phyloP scores from a whole-genome alignment of 2,113 vertebrate species.

The Melospiza melodia region DNA sequence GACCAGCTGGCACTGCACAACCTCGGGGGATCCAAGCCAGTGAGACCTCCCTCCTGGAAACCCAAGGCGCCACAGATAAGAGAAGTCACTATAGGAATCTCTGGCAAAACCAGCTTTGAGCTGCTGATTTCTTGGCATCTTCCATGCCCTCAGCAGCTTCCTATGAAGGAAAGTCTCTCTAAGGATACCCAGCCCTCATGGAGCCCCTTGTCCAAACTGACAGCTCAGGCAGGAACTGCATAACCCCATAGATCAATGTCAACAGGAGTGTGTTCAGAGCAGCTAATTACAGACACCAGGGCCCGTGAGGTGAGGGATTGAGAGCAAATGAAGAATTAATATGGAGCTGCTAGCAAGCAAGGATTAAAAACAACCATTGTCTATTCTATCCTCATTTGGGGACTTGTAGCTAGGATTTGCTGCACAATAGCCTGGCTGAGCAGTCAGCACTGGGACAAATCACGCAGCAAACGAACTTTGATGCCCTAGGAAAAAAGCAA shows the following conservation, averaged over 20 bases:
- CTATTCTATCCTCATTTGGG: not conserved
- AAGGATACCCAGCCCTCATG: not conserved
- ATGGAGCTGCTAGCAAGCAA: not conserved
- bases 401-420: not conserved
- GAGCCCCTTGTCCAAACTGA: not conserved
- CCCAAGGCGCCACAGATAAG: not conserved
- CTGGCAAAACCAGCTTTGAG: not conserved
- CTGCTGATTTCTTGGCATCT: not conserved
- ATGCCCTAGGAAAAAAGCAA: not conserved
- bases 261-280: not conserved
- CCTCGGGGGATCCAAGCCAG: not conserved
- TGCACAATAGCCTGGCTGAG: not conserved
- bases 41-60: not conserved
- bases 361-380: not conserved
- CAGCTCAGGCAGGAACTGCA: not conserved
- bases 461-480: constrained; percentile 41
- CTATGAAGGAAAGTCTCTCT: not conserved
- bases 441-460: constrained; percentile 37
- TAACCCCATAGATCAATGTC: not conserved
- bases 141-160: not conserved
- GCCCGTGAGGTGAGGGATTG: not conserved
- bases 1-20: not conserved
- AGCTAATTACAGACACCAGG: constrained; percentile 12
- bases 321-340: constrained; percentile 19
- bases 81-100: not conserved